phyloP scores from a whole-genome alignment of 2,888 invertebrate genomes.

The Plemyria rubiginata region DNA sequence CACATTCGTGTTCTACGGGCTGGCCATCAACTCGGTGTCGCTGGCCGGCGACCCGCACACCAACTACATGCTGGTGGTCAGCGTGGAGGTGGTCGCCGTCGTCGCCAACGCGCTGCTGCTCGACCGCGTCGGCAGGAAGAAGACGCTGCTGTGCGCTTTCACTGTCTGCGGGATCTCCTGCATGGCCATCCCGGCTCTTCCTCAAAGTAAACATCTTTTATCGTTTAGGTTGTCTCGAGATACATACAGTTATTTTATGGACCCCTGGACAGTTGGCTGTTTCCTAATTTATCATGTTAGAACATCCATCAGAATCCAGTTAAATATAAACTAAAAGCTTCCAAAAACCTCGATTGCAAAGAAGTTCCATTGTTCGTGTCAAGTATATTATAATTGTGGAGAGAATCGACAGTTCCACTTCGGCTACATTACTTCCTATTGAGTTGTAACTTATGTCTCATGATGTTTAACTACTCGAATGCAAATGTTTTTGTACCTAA shows the following conservation, averaged over 20 bases:
- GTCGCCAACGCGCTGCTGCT: conserved; percentile 86
- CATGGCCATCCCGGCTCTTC: conserved; percentile 80
- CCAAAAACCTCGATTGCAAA: neutral
- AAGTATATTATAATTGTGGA: neutral
- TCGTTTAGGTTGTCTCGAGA: neutral
- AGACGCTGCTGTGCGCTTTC: conserved; percentile 86
- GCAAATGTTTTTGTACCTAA: no score
- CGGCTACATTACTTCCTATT: no score
- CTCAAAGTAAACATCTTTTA: conserved; percentile 56
- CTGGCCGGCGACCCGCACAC: conserved; percentile 91
- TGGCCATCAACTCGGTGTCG: conserved; percentile 91
- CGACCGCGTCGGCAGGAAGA: conserved; percentile 86
- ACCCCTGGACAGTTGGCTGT: no score
- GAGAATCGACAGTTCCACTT: neutral
- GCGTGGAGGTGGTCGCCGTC: conserved; percentile 90
- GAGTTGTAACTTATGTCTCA: no score
- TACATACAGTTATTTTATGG: no score
- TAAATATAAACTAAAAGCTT: no score
- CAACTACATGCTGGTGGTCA: conserved; percentile 89
- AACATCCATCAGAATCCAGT: no score
- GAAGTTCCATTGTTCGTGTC: neutral
- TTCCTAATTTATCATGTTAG: no score
- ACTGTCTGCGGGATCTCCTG: conserved; percentile 83
- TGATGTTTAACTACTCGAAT: no score
- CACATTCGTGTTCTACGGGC: conserved; percentile 92